These are phyloP conservation scores for Sebastes glaucus DNA, from an alignment of 2,797 vertebrate species.

Conservation along the genomic window DNA sequence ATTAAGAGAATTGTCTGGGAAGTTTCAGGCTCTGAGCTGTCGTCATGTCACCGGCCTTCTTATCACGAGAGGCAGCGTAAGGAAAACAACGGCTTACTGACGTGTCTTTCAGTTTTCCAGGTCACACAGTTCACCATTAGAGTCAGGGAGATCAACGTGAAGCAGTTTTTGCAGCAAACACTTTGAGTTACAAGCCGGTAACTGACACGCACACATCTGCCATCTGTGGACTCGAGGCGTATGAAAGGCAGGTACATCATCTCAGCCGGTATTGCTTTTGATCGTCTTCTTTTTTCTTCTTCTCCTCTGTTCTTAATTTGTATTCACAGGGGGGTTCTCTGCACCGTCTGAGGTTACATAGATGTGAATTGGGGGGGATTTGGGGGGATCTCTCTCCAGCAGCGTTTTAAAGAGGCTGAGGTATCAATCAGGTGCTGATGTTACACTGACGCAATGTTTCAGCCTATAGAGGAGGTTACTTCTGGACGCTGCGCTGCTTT, in stretches of 20 bases:
- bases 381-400: conserved; percentile 55
- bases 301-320: conserved; percentile 61
- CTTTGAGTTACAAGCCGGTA: conserved; percentile 4
- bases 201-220: conserved; percentile 32
- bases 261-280: conserved; percentile 48
- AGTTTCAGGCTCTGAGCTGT: conserved; percentile 41
- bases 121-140: conserved; percentile 33
- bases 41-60: conserved; percentile 49
- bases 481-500: conserved; percentile 38
- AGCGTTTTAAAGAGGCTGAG: conserved; percentile 64
- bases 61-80: conserved; percentile 30
- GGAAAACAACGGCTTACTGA: conserved; percentile 41
- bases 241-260: conserved; percentile 58
- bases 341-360: conserved; percentile 57
- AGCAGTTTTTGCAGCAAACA: conserved; percentile 27
- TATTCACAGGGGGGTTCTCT: conserved; percentile 55
- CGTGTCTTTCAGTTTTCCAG: conserved; percentile 27
- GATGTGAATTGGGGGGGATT: conserved; percentile 69
- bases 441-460: conserved; percentile 78
- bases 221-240: conserved; percentile 28
- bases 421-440: conserved; percentile 80
- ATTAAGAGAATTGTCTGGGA: conserved; percentile 69
- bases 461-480: conserved; percentile 51
- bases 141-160: conserved; percentile 14
- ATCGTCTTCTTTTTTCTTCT: conserved; percentile 59